phyloP scores from a whole-genome alignment of 2,888 invertebrate genomes.

The Mesoligia furuncula region DNA sequence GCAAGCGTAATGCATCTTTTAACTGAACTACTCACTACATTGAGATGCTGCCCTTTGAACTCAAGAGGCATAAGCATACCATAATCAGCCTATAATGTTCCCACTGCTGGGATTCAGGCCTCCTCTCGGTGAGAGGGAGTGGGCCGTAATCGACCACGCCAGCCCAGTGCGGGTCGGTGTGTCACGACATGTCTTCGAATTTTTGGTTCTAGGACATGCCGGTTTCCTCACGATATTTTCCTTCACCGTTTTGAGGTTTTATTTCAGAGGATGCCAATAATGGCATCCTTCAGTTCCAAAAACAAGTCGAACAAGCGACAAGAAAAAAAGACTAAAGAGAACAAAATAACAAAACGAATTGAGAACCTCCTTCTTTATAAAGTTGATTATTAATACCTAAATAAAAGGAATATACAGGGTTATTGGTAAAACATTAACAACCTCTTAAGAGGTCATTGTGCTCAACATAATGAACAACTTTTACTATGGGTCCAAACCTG shows the following conservation, averaged over 20 bases:
- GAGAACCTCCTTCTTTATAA: not conserved
- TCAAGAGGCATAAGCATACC: not conserved
- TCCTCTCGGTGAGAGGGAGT: not conserved
- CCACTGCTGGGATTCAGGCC: not conserved
- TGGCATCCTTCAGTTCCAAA: too few species aligned
- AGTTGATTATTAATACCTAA: slow-evolving; percentile 12
- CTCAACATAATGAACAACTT: too few species aligned
- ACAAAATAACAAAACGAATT: not conserved
- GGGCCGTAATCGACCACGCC: not conserved
- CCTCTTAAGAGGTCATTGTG: too few species aligned
- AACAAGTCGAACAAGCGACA: not conserved
- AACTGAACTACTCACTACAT: not conserved
- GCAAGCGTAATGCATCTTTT: not conserved
- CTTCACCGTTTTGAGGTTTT: not conserved
- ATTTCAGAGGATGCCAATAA: not conserved
- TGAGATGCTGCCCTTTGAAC: not conserved
- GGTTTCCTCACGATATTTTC: not conserved
- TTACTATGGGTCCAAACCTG: too few species aligned
- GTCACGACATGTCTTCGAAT: not conserved
- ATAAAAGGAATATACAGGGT: slow-evolving; percentile 37
- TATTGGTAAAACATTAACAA: too few species aligned
- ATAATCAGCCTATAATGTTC: not conserved
- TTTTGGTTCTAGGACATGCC: not conserved
- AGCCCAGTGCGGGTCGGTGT: not conserved
- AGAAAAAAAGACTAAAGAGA: not conserved